Evolutionary conservation across 2,888 invertebrate species (phyloP).

Genomic region (Diarsia rubi): DNA sequence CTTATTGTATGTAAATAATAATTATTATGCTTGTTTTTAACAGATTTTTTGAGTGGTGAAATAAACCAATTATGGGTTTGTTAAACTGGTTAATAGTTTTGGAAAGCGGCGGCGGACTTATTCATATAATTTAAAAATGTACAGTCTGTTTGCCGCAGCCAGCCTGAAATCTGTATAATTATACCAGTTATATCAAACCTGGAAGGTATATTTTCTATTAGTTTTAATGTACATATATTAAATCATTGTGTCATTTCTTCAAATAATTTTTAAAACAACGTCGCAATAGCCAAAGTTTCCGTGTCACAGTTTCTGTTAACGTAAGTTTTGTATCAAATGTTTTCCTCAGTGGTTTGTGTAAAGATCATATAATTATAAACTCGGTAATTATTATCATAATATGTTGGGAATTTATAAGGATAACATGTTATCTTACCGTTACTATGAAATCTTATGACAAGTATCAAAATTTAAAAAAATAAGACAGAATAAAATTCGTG

Average conservation of each 20-base stretch:
- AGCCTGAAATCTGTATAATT: neutral
- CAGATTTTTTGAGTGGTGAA: neutral
- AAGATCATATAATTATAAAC: constrained; percentile 68
- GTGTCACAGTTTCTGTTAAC: constrained; percentile 51
- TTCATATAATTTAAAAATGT: neutral
- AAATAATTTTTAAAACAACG: neutral
- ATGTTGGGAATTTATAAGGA: constrained; percentile 81
- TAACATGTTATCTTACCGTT: constrained; percentile 87
- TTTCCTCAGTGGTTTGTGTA: constrained; percentile 68
- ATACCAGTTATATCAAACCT: neutral
- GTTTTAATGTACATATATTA: constrained; percentile 21
- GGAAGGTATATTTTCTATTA: neutral
- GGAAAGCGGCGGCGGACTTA: neutral
- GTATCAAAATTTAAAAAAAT: constrained; percentile 85
- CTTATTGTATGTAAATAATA: constrained; percentile 26
- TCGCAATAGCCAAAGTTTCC: constrained; percentile 19
- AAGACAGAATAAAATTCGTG: constrained; percentile 87
- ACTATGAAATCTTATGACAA: constrained; percentile 89
- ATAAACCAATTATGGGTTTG: neutral
- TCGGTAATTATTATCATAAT: constrained; percentile 75
- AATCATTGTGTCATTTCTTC: neutral
- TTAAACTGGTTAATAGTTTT: neutral
- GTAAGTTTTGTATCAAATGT: constrained; percentile 61
- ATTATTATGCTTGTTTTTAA: neutral
- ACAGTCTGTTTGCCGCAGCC: neutral